Conservation (phyloP, 2,113 vertebrate genomes). For the Speoplatyrhinus poulsoni region DNA sequence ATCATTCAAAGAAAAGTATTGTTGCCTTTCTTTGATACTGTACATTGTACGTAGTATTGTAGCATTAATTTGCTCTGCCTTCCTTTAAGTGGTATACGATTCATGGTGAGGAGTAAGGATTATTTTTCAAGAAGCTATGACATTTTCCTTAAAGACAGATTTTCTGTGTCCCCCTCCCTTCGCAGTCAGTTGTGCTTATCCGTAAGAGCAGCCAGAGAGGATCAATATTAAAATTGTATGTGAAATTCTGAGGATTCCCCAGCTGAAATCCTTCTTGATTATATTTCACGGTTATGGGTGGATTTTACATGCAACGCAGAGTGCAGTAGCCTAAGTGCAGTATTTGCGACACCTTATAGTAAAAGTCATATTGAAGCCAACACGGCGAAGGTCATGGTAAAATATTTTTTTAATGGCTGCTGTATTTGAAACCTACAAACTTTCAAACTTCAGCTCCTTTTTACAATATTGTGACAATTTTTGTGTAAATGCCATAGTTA, state of each 20-base stretch:
- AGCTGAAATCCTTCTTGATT: conserved; percentile 28
- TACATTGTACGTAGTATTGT: too few relatives aligned
- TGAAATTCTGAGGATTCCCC: conserved; percentile 26
- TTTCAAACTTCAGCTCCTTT: too few relatives aligned
- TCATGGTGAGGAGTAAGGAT: conserved; percentile 15
- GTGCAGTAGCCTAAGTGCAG: conserved; percentile 5
- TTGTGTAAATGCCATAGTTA: too few relatives aligned
- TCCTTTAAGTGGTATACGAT: conserved; percentile 13
- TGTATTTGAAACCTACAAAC: too few relatives aligned
- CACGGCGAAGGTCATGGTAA: too few relatives aligned
- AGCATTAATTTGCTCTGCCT: not conserved
- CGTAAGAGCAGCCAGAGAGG: conserved; percentile 28
- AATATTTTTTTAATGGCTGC: too few relatives aligned
- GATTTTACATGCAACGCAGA: conserved; percentile 1
- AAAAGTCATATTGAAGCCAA: too few relatives aligned
- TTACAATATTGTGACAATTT: too few relatives aligned
- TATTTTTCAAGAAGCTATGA: conserved; percentile 16
- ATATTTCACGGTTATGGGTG: conserved; percentile 20
- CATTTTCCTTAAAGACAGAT: conserved; percentile 31
- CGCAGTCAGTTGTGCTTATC: conserved; percentile 15
- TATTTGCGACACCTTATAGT: not conserved
- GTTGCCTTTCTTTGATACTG: too few relatives aligned
- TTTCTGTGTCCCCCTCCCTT: conserved; percentile 17
- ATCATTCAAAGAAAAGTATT: too few relatives aligned
- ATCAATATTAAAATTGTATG: conserved; percentile 34